These are phyloP conservation scores for Steinernema hermaphroditum DNA, from an alignment of 2,888 invertebrate genomes.

Conservation along the genomic window DNA sequence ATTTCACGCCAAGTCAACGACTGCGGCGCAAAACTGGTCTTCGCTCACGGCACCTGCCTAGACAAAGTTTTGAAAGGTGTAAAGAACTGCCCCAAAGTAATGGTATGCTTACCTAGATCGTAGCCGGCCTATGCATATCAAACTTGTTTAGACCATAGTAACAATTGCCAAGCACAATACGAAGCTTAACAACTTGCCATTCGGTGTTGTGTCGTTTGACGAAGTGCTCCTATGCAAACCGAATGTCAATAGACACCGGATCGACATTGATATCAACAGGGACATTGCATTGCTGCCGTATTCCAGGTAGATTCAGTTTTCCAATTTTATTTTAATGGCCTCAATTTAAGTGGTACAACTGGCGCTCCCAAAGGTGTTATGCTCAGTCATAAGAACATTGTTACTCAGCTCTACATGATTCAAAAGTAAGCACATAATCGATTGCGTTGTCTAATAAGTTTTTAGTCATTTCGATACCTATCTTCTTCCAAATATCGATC, in stretches of 20 bases:
- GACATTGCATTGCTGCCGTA: constrained; percentile 78
- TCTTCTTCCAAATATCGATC: neutral
- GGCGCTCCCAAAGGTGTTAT: constrained; percentile 36
- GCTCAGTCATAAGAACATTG: constrained; percentile 28
- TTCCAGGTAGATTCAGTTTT: constrained; percentile 70
- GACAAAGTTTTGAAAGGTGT: constrained; percentile 46
- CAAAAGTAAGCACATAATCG: neutral
- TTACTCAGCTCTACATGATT: neutral
- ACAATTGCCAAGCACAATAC: neutral
- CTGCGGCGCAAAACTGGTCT: constrained; percentile 40
- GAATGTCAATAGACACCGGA: neutral
- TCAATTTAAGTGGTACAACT: constrained; percentile 32
- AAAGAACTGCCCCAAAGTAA: constrained; percentile 38
- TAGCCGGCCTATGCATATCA: no score
- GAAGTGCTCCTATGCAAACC: neutral
- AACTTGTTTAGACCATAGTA: constrained; percentile 2
- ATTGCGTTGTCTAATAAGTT: no score
- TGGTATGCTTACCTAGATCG: neutral
- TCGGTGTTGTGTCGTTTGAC: neutral
- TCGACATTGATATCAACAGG: constrained; percentile 63
- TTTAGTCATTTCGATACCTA: neutral
- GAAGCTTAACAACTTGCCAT: no score
- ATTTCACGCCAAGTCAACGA: constrained; percentile 49
- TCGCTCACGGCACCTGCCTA: constrained; percentile 43
- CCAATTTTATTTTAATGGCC: neutral